phyloP scores from a whole-genome alignment of 2,888 invertebrate genomes.

The Cetonia aurata region DNA sequence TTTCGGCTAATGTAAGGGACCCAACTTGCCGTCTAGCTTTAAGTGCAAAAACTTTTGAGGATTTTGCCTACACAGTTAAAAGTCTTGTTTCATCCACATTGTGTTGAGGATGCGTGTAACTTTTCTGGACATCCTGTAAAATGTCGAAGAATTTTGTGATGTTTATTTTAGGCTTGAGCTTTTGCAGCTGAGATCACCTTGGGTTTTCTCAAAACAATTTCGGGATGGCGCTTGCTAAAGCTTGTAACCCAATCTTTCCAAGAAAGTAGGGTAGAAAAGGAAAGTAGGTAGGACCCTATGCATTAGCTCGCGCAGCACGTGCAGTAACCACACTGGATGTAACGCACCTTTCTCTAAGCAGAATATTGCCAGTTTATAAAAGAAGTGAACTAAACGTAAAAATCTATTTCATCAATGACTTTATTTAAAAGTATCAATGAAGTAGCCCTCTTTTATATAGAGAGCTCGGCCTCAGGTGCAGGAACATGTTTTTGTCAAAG shows the following conservation, averaged over 20 bases:
- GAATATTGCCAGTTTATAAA: too few relatives aligned
- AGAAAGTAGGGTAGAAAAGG: too few relatives aligned
- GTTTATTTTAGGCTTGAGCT: slow-evolving; percentile 11
- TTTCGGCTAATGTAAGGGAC: not conserved
- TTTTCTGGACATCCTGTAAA: not conserved
- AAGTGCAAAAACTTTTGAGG: slow-evolving; percentile 12
- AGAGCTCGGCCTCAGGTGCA: too few relatives aligned
- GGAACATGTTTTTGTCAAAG: too few relatives aligned
- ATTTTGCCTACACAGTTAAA: slow-evolving; percentile 16
- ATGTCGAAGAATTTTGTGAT: slow-evolving; percentile 25
- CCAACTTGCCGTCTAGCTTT: slow-evolving; percentile 25
- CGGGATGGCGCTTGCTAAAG: slow-evolving; percentile 25
- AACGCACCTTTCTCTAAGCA: too few relatives aligned
- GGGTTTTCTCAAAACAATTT: slow-evolving; percentile 22
- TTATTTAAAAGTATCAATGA: too few relatives aligned
- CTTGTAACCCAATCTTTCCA: slow-evolving; percentile 9
- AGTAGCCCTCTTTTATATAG: too few relatives aligned
- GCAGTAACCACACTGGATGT: too few relatives aligned
- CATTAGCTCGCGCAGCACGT: too few relatives aligned
- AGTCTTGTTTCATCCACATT: slow-evolving; percentile 20
- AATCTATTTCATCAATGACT: too few relatives aligned
- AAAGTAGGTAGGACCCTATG: too few relatives aligned
- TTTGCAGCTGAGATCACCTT: slow-evolving; percentile 31
- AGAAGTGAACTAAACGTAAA: too few relatives aligned
- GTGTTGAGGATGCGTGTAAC: not conserved